A percentile compares a stretch with the other conserved stretches of the same genome.
These are phyloP conservation scores for Tupiocoris notatus DNA, from an alignment of 2,888 invertebrate genomes.

Conservation along the genomic window DNA sequence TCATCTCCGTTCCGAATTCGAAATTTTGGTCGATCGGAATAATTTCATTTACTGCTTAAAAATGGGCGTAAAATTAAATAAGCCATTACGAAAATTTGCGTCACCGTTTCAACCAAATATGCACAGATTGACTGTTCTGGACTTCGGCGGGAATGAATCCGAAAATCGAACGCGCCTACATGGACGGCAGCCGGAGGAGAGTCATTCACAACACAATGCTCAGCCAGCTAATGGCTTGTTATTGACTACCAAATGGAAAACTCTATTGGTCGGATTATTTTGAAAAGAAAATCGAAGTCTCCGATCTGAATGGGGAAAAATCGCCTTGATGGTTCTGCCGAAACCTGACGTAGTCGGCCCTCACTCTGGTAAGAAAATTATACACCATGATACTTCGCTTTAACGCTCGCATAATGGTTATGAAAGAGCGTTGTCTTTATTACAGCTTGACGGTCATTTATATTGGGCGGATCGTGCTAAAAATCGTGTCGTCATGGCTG, in stretches of 20 bases:
- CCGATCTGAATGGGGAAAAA: conserved; percentile 76
- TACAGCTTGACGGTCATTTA: conserved; percentile 69
- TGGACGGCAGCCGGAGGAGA: conserved; percentile 74
- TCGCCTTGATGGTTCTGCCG: conserved; percentile 70
- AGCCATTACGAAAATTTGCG: too few relatives aligned
- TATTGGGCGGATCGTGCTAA: conserved; percentile 90
- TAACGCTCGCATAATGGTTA: neutral
- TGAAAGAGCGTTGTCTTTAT: too few relatives aligned
- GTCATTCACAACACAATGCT: conserved; percentile 69
- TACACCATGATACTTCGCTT: too few relatives aligned
- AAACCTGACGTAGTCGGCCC: conserved; percentile 83
- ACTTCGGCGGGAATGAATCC: conserved; percentile 68
- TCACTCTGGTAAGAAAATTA: conserved; percentile 68
- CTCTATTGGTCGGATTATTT: conserved; percentile 85
- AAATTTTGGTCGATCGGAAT: too few relatives aligned
- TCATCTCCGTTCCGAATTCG: too few relatives aligned
- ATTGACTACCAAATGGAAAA: conserved; percentile 69
- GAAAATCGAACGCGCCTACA: conserved; percentile 70
- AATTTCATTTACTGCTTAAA: too few relatives aligned
- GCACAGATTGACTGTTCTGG: conserved; percentile 60
- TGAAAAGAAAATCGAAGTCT: conserved; percentile 79
- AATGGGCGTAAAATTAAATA: too few relatives aligned
- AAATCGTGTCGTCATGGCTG: conserved; percentile 75
- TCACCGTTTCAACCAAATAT: too few relatives aligned
- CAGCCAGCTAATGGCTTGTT: conserved; percentile 76